Percentiles rank a stretch among this genome's conserved stretches.
Conservation (phyloP, 2,113 vertebrate species). For the Perca schrenkii region DNA sequence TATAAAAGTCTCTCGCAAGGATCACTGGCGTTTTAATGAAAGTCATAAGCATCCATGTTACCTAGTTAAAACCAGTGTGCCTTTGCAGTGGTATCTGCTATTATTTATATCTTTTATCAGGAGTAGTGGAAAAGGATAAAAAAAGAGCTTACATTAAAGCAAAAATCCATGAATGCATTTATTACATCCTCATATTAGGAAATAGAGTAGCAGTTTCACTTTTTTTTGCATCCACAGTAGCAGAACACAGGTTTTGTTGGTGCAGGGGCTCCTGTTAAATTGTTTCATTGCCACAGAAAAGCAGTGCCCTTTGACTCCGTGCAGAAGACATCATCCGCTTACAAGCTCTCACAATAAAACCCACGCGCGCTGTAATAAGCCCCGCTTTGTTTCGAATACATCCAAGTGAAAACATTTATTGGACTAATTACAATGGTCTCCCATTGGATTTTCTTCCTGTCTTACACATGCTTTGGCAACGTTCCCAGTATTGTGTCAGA, state of each 20-base stretch:
- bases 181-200: constrained; percentile 70
- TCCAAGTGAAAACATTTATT: constrained; percentile 86
- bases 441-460: constrained; percentile 82
- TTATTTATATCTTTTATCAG: constrained; percentile 59
- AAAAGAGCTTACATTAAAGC: constrained; percentile 55
- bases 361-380: constrained; percentile 76
- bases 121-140: constrained; percentile 51
- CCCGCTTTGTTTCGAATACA: constrained; percentile 84
- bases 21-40: constrained; percentile 40
- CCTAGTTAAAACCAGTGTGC: constrained; percentile 58
- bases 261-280: constrained; percentile 74
- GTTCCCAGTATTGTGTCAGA: constrained; percentile 80
- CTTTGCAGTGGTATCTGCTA: constrained; percentile 25
- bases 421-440: constrained; percentile 84
- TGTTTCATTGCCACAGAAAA: constrained; percentile 79
- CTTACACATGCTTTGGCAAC: constrained; percentile 82
- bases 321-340: constrained; percentile 79
- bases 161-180: constrained; percentile 62
- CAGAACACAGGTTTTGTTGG: constrained; percentile 61
- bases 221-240: constrained; percentile 46
- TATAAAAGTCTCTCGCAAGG: too few species aligned
- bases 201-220: constrained; percentile 43
- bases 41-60: constrained; percentile 44
- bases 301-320: constrained; percentile 77
- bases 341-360: constrained; percentile 81